Percentiles rank a stretch among this genome's conserved stretches.
These are phyloP conservation scores for Dryococelus australis DNA, from an alignment of 2,888 invertebrate species.

Conservation along the genomic window DNA sequence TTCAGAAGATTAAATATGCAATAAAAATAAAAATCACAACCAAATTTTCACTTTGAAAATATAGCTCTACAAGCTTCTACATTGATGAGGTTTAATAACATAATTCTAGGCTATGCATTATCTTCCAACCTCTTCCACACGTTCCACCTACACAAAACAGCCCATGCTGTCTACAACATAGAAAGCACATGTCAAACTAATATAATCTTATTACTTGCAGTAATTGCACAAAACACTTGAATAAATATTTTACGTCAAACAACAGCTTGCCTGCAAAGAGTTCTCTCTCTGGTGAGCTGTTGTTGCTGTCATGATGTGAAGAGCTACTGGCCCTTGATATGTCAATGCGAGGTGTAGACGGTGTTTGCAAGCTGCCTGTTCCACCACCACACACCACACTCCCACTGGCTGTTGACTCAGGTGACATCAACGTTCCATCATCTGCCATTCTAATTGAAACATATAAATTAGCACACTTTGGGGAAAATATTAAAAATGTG, in stretches of 20 bases:
- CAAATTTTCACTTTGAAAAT: neutral
- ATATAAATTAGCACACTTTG: neutral
- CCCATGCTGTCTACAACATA: too few species aligned
- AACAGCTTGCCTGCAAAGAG: conserved; percentile 55
- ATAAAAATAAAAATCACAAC: neutral
- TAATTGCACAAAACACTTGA: neutral
- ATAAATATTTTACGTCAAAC: conserved; percentile 4
- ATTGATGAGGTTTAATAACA: too few species aligned
- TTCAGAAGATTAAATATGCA: neutral
- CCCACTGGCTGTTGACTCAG: conserved; percentile 54
- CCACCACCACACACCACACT: conserved; percentile 48
- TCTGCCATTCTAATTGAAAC: conserved; percentile 48
- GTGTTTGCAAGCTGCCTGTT: conserved; percentile 63
- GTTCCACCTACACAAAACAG: too few species aligned
- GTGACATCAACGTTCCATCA: conserved; percentile 50
- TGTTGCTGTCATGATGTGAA: conserved; percentile 79
- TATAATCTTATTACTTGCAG: too few species aligned
- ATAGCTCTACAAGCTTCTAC: too few species aligned
- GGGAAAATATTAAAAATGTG: too few species aligned
- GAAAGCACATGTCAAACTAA: too few species aligned
- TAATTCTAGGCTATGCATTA: too few species aligned
- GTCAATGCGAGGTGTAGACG: conserved; percentile 85
- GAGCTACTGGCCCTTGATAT: conserved; percentile 89
- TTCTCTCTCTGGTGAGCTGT: conserved; percentile 85
- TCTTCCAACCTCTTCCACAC: too few species aligned